A percentile compares a stretch with the other conserved stretches of the same genome.
Evolutionary conservation across 2,113 vertebrate genomes (phyloP).

Genomic region (Ammodytes dubius): DNA sequence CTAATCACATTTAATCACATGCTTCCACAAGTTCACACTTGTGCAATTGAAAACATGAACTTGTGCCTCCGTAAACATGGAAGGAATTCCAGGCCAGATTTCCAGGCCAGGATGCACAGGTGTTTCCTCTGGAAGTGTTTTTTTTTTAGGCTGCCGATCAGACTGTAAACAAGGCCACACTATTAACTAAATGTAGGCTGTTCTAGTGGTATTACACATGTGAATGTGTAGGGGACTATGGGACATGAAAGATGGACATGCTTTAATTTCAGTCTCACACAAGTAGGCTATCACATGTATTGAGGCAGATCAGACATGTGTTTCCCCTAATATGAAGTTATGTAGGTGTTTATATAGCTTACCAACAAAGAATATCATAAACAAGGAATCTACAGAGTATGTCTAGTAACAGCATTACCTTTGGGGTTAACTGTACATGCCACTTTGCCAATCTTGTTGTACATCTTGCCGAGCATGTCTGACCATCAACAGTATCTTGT

Average conservation of each 20-base stretch:
- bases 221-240: not conserved
- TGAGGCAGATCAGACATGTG: not conserved
- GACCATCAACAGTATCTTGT: not conserved
- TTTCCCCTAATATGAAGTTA: not conserved
- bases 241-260: not conserved
- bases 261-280: not conserved
- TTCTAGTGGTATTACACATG: not conserved
- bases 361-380: not conserved
- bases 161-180: not conserved
- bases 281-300: not conserved
- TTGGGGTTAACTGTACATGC: not conserved
- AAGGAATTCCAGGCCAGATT: accelerated
- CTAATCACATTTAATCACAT: not conserved
- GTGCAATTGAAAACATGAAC: not conserved
- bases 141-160: not conserved
- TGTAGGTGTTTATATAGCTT: not conserved
- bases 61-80: not conserved
- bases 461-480: not conserved
- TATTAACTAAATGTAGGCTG: not conserved
- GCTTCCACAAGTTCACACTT: not conserved
- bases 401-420: not conserved
- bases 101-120: not conserved
- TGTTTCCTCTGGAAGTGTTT: slow-evolving; percentile 12
- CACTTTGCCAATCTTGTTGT: not conserved
- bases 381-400: slow-evolving; percentile 34